Base-by-base conservation (phyloP, 2,888 invertebrate species). In the Tenthredo distinguenda region DNA sequence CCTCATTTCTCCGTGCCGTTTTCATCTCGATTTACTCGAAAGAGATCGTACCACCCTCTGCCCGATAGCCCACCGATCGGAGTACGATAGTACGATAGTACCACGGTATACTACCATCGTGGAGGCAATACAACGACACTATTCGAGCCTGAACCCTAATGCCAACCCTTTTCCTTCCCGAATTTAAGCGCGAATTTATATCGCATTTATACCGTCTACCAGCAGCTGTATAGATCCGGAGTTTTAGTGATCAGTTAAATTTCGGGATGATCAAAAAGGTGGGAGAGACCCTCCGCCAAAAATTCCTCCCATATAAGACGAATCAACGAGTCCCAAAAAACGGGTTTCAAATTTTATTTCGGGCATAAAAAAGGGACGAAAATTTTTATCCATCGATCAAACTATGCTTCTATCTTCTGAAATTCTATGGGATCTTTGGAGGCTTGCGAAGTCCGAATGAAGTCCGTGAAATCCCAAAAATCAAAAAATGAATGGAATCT, bases 11-110 rank as follows among this genome's bases (percentile, higher is more conserved):
- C 55, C 55, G 50, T 34, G n/a, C 81, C 62, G 84, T 86, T 84
- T 88, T 88, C 87, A 86, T 91, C 88, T 89, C 88, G 88, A 89
- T 90, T 89, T 89, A 87, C 86, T 85, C 76, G 85, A 88, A 88
- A 88, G 87, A 87, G 87, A 89, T 89, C 87, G 84, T 84, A 86
- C 87, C 82, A 85, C 77, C 84, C 65, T 58, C 71, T 21, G 10
- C 43, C 40, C 72, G 72, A 74, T 74, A 74, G 72, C 72, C 72
- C 74, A 9, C 37, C 77, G 77, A 77, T 77, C 50, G 77, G 31
- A 77, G 55, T 77, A 77, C 77, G 77, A 77, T 77, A 55, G 47
- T 34, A 40, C 74, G 77, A 77, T 76, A 76, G 76, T 47, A 37
- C 12, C 37, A 71, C n/a, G 71, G 31, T 31, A 71, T 74, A 77